Conservation (phyloP, 2,113 vertebrate species). For the Chroicocephalus ridibundus region DNA sequence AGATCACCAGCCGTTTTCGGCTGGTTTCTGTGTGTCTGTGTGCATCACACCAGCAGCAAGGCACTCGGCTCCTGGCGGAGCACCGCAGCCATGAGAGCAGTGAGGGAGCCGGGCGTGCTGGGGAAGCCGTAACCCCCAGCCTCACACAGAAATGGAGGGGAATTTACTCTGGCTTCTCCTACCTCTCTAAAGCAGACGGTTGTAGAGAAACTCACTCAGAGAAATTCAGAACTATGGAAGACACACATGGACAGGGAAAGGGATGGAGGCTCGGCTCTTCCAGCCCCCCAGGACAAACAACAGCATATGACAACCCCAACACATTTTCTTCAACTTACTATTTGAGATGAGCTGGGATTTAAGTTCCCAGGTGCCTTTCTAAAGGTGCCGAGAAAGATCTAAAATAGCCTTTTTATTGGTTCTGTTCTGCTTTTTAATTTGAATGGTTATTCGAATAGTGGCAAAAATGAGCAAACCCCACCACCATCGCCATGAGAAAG, state of each 20-base stretch:
- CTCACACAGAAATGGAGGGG: not conserved
- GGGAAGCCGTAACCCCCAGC: not conserved
- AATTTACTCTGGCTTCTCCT: not conserved
- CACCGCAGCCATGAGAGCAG: not conserved
- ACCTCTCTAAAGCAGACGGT: rapidly evolving
- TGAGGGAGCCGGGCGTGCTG: not conserved
- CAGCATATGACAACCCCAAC: not conserved
- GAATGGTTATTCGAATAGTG: not conserved
- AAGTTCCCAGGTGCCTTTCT: not conserved
- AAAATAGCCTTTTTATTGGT: not conserved
- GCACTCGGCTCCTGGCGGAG: rapidly evolving
- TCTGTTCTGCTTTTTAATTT: not conserved
- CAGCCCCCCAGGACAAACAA: not conserved
- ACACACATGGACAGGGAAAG: not conserved
- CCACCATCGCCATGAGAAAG: not conserved
- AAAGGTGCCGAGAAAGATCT: not conserved
- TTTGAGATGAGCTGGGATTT: not conserved
- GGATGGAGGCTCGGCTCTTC: not conserved
- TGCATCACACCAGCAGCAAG: not conserved
- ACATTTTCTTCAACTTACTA: not conserved
- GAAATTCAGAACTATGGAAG: not conserved
- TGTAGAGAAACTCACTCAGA: not conserved
- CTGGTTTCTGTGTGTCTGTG: not conserved
- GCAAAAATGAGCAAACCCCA: conserved; percentile 8
- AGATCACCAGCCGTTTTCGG: not conserved